Evolutionary conservation across 2,888 invertebrate genomes (phyloP), one percentile per base, ranked within the genome.

Genomic region (Ichneumoninae sp.): DNA sequence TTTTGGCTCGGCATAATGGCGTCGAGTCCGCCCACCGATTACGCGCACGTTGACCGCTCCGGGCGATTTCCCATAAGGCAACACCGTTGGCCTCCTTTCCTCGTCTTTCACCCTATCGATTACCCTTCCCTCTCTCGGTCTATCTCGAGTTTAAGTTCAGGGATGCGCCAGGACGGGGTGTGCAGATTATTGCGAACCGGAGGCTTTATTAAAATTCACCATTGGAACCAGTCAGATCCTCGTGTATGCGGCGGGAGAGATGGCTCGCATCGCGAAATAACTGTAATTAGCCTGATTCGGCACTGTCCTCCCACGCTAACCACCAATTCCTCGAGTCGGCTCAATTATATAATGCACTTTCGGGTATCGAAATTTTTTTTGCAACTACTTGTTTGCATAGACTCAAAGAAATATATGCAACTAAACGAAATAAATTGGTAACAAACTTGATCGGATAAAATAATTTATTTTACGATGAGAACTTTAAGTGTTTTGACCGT

Each of bases 1-100:
- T 92, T 92, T 92, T 88, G 91, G 91, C 89, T 92, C 91, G 91
- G 89, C 92, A 90, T 92, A 91, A 90, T 90, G 90, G 90, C 89
- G 88, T 85, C 82, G 81, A 84, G 80, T 83, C 87, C 91, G 91
- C 91, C 92, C 91, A 90, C 89, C 92, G 91, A 92, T 92, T 90
- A 91, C 80, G 87, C 89, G 88, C 90, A 89, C 90, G 89, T 91
- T 90, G 90, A 89, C 89, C 81, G 89, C 92, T 87, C 81, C 78
- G 80, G 90, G 92, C 91, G 86, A 89, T 92, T 93, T 93, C 93
- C 92, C 93, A 93, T 92, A 87, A 84, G 82, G 83, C 85, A 71
- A 84, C 86, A 87, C 84, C 85, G 57, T 80, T 68, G 78, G 83
- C 71, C 80, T 86, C 71, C 62, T 75, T 77, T 47, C 84, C 85